Percentiles rank a stretch among this genome's conserved stretches.
These are phyloP conservation scores for Drosophila ambigua DNA, from an alignment of 1,140 invertebrate species.

Conservation along the genomic window DNA sequence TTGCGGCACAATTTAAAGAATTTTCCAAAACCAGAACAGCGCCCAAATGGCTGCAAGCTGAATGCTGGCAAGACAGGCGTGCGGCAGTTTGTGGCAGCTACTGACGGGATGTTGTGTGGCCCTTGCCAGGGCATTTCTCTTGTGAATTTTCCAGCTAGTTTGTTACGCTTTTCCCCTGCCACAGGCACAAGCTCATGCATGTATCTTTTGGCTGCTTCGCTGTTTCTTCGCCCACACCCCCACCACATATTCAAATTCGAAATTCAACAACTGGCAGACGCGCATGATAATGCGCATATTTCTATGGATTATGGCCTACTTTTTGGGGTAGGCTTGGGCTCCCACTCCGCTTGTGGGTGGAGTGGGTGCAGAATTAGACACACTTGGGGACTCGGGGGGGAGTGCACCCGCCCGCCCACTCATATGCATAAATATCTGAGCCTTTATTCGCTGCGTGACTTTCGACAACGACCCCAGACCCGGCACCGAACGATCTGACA, in stretches of 20 bases:
- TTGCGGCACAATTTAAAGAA: constrained; percentile 64
- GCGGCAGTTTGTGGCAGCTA: constrained; percentile 48
- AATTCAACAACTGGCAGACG: constrained; percentile 38
- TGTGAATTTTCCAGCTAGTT: constrained; percentile 69
- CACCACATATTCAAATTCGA: constrained; percentile 48
- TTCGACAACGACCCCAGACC: constrained; percentile 22
- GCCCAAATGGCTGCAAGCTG: constrained; percentile 2
- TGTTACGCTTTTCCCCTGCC: constrained; percentile 32
- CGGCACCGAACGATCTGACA: constrained; percentile 55
- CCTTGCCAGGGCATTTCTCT: constrained; percentile 50
- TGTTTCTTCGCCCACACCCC: not conserved
- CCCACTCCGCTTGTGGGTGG: constrained; percentile 2
- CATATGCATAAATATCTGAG: constrained; percentile 75
- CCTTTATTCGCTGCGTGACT: constrained; percentile 54
- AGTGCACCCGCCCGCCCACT: constrained; percentile 30
- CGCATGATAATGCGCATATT: constrained; percentile 74
- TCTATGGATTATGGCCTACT: constrained; percentile 74
- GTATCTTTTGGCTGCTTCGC: constrained; percentile 10
- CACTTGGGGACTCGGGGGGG: too few species aligned
- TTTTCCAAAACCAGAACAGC: constrained; percentile 40
- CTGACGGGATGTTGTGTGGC: constrained; percentile 26
- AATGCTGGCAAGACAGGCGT: constrained; percentile 22
- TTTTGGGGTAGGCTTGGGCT: constrained; percentile 52
- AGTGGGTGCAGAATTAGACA: constrained; percentile 48
- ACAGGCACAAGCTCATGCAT: constrained; percentile 18